Conservation (phyloP, 2,888 invertebrate genomes). For the Drosophila leonis region DNA sequence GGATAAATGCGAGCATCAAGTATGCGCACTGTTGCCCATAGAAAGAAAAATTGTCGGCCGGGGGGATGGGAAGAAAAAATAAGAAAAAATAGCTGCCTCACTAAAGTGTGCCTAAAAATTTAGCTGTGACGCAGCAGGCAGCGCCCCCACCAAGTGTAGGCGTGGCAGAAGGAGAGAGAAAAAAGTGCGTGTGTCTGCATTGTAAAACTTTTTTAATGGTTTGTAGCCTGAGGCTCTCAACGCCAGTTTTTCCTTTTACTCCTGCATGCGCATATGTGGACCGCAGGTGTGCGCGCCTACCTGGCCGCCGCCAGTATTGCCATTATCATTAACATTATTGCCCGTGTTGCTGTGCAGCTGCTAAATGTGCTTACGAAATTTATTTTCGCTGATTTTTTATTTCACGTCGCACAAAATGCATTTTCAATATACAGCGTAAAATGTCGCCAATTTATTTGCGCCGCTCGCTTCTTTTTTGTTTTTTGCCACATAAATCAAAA, state of each 20-base stretch:
- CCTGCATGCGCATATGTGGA: conserved; percentile 61
- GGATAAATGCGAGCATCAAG: conserved; percentile 61
- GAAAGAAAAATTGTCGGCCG: not conserved
- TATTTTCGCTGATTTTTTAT: conserved; percentile 18
- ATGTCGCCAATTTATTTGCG: conserved; percentile 66
- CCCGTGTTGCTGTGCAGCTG: conserved; percentile 51
- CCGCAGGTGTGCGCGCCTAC: conserved; percentile 61
- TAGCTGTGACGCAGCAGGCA: conserved; percentile 33
- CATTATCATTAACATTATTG: conserved; percentile 79
- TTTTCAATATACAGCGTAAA: conserved; percentile 69
- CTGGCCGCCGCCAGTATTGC: conserved; percentile 27
- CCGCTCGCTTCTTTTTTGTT: conserved; percentile 41
- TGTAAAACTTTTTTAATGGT: conserved; percentile 82
- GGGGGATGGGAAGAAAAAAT: not conserved
- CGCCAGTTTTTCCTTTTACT: conserved; percentile 2
- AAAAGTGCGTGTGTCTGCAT: conserved; percentile 80
- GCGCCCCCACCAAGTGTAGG: conserved; percentile 7
- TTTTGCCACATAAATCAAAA: conserved; percentile 74
- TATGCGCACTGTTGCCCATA: conserved; percentile 71
- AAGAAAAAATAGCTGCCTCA: conserved; percentile 42
- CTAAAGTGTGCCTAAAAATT: conserved; percentile 53
- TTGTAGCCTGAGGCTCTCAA: conserved; percentile 36
- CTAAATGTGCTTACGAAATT: conserved; percentile 48
- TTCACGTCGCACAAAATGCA: conserved; percentile 55
- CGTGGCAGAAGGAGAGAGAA: conserved; percentile 38